These are phyloP conservation scores for Magallana ariakensis DNA, from an alignment of 1,140 invertebrate species.

Conservation along the genomic window DNA sequence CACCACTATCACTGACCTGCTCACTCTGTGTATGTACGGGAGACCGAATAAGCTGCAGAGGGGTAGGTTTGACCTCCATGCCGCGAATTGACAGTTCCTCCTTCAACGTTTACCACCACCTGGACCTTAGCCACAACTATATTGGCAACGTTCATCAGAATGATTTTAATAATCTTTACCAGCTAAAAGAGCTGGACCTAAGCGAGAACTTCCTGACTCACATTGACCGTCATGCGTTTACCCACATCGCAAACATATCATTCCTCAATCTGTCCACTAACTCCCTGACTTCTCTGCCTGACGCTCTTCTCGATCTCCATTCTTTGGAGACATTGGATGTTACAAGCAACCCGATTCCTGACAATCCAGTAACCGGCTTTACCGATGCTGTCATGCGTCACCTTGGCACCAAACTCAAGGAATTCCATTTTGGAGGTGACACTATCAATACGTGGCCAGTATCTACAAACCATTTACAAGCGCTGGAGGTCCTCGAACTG, in stretches of 20 bases:
- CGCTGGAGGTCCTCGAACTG: conserved; percentile 29
- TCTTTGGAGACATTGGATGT: conserved; percentile 16
- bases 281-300: background rate
- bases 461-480: conserved; percentile 34
- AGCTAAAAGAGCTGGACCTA: background rate
- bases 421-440: conserved; percentile 37
- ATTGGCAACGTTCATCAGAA: background rate
- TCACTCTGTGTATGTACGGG: background rate
- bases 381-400: conserved; percentile 18
- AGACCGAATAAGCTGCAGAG: background rate
- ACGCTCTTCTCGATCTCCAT: background rate
- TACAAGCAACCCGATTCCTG: conserved; percentile 21
- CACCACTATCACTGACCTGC: background rate
- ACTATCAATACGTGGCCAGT: background rate
- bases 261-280: conserved; percentile 21
- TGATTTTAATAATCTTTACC: background rate
- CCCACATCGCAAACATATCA: background rate
- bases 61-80: conserved; percentile 14
- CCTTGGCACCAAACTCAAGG: conserved; percentile 41
- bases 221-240: conserved; percentile 23
- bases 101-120: background rate
- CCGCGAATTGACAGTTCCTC: background rate
- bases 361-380: background rate
- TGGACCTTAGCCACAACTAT: conserved; percentile 21
- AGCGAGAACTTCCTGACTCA: background rate